These are phyloP conservation scores for Todiramphus saurophagus DNA, from an alignment of 2,113 vertebrate species.

Conservation along the genomic window DNA sequence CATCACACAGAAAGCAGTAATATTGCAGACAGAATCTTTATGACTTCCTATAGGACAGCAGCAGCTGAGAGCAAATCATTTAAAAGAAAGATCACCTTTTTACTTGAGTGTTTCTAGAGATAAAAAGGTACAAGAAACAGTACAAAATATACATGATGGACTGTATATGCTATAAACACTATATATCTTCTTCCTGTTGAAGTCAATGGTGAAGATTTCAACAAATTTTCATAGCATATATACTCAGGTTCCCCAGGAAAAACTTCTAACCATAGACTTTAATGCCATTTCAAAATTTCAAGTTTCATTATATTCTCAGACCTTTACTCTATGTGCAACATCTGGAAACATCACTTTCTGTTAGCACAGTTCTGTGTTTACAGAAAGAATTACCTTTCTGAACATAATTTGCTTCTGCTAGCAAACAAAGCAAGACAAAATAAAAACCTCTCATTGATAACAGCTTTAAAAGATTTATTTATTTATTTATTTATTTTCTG, in stretches of 20 bases:
- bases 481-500: background rate
- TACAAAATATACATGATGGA: background rate
- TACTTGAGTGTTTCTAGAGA: background rate
- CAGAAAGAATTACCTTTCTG: background rate
- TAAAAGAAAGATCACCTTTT: background rate
- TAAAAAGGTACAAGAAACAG: background rate
- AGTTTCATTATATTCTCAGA: background rate
- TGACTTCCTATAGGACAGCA: background rate
- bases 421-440: background rate
- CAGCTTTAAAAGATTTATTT: background rate
- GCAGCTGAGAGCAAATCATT: background rate
- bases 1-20: background rate
- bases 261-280: background rate
- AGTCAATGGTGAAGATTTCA: background rate
- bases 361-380: background rate
- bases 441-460: background rate
- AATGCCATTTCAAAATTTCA: background rate
- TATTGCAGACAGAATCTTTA: background rate
- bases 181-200: background rate
- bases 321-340: background rate
- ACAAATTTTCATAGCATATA: accelerated
- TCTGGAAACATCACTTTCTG: background rate
- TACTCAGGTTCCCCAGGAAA: background rate
- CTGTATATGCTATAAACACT: background rate
- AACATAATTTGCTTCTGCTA: background rate